Evolutionary conservation across 2,113 vertebrate species (phyloP).

Genomic region (Electrona antarctica): DNA sequence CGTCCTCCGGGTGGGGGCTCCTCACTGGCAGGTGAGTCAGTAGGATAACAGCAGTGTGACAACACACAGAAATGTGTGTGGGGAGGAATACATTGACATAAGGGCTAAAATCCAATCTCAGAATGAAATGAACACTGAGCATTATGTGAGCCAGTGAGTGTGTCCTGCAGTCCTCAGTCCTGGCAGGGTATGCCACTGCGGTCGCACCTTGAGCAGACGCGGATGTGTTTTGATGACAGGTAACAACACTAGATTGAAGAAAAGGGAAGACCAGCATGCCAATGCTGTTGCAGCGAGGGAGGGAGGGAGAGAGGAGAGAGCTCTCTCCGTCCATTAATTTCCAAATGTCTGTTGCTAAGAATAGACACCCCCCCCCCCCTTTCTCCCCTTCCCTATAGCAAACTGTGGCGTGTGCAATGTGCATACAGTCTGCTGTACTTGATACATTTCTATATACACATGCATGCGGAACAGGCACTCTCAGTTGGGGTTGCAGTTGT

Average conservation of each 20-base stretch:
- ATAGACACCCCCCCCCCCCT: slow-evolving; percentile 57
- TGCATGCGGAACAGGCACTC: slow-evolving; percentile 50
- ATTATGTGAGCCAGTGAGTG: no score
- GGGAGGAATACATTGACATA: no score
- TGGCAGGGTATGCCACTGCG: not conserved
- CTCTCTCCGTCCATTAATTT: slow-evolving; percentile 79
- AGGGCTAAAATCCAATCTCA: no score
- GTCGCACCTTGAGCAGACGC: slow-evolving; percentile 55
- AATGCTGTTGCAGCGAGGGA: slow-evolving; percentile 45
- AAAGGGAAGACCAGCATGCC: slow-evolving; percentile 46
- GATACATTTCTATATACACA: slow-evolving; percentile 20
- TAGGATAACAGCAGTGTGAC: no score
- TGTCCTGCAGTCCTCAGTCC: no score
- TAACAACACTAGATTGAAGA: slow-evolving; percentile 13
- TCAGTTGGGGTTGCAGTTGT: slow-evolving; percentile 63
- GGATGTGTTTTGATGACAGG: slow-evolving; percentile 24
- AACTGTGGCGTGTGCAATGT: slow-evolving; percentile 24
- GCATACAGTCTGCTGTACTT: slow-evolving; percentile 37
- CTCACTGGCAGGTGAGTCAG: no score
- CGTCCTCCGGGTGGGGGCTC: no score
- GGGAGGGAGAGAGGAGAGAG: slow-evolving; percentile 25
- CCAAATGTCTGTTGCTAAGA: slow-evolving; percentile 78
- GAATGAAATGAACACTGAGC: no score
- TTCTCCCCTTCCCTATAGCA: slow-evolving; percentile 55
- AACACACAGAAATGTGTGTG: no score